These are phyloP conservation scores for Rousettus leschenaultii DNA, from an alignment of 2,113 vertebrate genomes.

Conservation along the genomic window DNA sequence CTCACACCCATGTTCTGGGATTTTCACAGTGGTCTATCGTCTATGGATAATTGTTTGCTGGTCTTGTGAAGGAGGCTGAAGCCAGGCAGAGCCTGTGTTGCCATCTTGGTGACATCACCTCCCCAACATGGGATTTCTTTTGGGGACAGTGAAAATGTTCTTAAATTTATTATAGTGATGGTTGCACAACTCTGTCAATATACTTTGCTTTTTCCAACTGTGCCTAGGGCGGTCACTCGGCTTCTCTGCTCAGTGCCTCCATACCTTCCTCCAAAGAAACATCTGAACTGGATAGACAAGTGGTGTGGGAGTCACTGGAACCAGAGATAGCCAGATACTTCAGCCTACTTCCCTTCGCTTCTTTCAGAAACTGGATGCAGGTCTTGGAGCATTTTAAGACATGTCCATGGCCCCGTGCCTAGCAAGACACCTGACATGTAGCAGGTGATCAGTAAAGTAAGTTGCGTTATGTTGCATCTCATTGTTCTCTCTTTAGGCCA, in stretches of 20 bases:
- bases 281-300: slow-evolving; percentile 96
- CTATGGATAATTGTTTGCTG: not conserved
- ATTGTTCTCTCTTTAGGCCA: not conserved
- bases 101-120: not conserved
- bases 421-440: not conserved
- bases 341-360: slow-evolving; percentile 93
- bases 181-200: not conserved
- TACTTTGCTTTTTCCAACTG: slow-evolving; percentile 93
- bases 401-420: not conserved
- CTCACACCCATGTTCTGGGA: not conserved
- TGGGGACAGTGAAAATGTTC: not conserved
- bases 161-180: not conserved
- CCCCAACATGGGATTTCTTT: not conserved
- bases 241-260: slow-evolving; percentile 94
- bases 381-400: slow-evolving; percentile 64
- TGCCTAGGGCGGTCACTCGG: slow-evolving; percentile 91
- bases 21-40: not conserved
- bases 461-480: not conserved
- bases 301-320: slow-evolving; percentile 97
- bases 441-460: not conserved
- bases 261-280: slow-evolving; percentile 97
- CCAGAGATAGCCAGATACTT: slow-evolving; percentile 94
- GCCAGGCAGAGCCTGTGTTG: not conserved
- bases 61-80: not conserved
- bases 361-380: slow-evolving; percentile 96